Evolutionary conservation across 2,797 vertebrate genomes (phyloP).

Genomic region (Pangasius djambal): DNA sequence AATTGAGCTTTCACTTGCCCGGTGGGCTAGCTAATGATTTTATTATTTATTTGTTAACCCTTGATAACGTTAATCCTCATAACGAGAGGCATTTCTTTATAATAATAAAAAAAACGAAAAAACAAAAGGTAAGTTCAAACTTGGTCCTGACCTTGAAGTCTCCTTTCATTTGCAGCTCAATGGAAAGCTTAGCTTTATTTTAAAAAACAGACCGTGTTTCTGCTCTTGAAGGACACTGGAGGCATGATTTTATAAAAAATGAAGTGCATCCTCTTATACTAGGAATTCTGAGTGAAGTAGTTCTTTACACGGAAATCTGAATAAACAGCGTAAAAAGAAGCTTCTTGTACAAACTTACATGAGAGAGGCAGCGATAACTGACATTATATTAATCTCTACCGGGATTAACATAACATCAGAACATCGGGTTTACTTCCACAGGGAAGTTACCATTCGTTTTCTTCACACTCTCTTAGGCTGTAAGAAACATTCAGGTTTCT

Average conservation of each 20-base stretch:
- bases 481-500: background rate
- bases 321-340: background rate
- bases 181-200: background rate
- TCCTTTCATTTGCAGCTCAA: background rate
- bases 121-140: background rate
- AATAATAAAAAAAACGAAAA: too few relatives aligned
- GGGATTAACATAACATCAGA: background rate
- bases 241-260: background rate
- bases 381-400: background rate
- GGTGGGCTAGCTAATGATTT: background rate
- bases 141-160: constrained; percentile 28
- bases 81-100: background rate
- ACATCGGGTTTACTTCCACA: background rate
- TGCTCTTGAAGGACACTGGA: constrained; percentile 10
- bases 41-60: background rate
- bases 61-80: background rate
- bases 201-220: background rate
- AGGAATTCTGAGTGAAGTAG: background rate
- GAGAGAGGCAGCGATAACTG: background rate
- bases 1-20: background rate
- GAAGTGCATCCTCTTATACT: background rate
- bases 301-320: background rate
- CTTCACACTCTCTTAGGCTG: too few relatives aligned
- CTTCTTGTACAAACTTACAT: background rate
- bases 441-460: background rate